A percentile compares a stretch with the other conserved stretches of the same genome.
These are phyloP conservation scores for Graptemys geographica DNA, from an alignment of 2,797 vertebrate species.

Conservation along the genomic window DNA sequence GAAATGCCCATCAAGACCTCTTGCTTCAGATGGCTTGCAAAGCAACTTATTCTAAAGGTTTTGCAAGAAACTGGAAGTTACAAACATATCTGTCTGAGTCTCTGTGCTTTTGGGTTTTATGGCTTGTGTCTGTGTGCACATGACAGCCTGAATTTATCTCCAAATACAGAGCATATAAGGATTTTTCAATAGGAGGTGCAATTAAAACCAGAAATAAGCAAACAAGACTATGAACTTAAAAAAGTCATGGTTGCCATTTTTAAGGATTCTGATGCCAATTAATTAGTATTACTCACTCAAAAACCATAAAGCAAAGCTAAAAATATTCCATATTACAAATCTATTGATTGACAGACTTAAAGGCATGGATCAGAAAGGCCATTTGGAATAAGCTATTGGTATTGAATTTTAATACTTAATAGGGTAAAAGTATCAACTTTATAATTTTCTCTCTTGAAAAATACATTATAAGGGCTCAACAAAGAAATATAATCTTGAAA, in stretches of 20 bases:
- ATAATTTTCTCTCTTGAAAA: slow-evolving; percentile 20
- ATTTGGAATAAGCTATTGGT: slow-evolving; percentile 21
- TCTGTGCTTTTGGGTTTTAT: background rate
- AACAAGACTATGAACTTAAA: background rate
- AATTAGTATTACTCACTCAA: slow-evolving; percentile 48
- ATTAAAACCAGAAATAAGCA: slow-evolving; percentile 7
- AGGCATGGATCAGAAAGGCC: background rate
- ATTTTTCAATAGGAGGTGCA: background rate
- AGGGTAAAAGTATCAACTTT: slow-evolving; percentile 35
- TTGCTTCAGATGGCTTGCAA: background rate
- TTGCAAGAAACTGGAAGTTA: slow-evolving; percentile 31
- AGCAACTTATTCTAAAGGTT: slow-evolving; percentile 10
- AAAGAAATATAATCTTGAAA: slow-evolving; percentile 45
- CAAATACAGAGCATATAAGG: slow-evolving; percentile 16
- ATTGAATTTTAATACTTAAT: slow-evolving; percentile 39
- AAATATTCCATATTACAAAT: slow-evolving; percentile 26
- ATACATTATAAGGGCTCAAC: slow-evolving; percentile 12
- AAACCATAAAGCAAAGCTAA: slow-evolving; percentile 23
- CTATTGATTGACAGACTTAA: slow-evolving; percentile 47
- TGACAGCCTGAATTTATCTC: background rate
- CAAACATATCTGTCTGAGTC: slow-evolving; percentile 18
- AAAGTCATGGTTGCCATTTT: background rate
- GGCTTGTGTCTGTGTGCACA: background rate
- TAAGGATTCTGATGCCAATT: slow-evolving; percentile 24
- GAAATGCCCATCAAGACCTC: slow-evolving; percentile 21